Evolutionary conservation across 2,113 vertebrate species (phyloP).

Genomic region (Daboia siamensis): DNA sequence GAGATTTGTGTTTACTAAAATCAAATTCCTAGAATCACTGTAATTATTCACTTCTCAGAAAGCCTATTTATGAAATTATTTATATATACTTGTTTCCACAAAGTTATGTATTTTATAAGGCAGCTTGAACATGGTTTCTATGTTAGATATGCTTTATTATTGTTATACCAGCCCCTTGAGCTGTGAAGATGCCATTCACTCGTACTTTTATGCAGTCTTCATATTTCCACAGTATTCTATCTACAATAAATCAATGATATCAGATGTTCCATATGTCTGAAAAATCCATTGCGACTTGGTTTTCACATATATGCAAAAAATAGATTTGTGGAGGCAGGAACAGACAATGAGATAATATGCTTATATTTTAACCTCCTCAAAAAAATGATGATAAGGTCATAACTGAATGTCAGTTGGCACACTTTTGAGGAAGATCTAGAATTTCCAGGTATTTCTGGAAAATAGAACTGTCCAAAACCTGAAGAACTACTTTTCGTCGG

Average conservation of each 20-base stretch:
- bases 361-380: neutral
- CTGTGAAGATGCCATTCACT: neutral
- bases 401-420: neutral
- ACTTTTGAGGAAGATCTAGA: neutral
- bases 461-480: neutral
- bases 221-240: neutral
- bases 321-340: neutral
- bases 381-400: neutral
- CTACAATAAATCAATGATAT: neutral
- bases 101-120: neutral
- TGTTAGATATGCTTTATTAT: neutral
- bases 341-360: neutral
- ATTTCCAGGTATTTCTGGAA: neutral
- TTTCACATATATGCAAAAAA: neutral
- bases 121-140: neutral
- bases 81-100: neutral
- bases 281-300: neutral
- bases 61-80: neutral
- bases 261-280: neutral
- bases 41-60: slow-evolving; percentile 36
- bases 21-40: slow-evolving; percentile 31
- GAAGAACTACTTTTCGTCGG: neutral
- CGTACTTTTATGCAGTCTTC: neutral
- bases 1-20: slow-evolving; percentile 42
- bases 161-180: neutral